Conservation (phyloP, 2,888 invertebrate genomes). For the Ophonus ardosiacus region DNA sequence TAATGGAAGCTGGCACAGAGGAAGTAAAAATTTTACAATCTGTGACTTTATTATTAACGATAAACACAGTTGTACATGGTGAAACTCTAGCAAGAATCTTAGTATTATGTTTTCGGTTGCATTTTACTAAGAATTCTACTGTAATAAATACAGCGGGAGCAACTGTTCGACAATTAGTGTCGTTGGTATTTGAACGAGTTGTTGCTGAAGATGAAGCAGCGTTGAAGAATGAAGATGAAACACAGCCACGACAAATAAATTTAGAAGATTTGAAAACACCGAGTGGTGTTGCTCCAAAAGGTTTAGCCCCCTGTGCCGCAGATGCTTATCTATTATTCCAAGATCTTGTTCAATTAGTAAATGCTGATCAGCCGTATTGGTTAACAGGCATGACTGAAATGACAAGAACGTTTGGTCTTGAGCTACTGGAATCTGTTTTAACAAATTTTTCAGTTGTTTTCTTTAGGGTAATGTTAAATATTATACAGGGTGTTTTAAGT, state of each 20-base stretch:
- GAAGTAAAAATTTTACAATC: conserved; percentile 98
- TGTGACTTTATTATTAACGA: conserved; percentile 94
- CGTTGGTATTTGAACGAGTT: conserved; percentile 93
- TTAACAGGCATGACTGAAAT: conserved; percentile 97
- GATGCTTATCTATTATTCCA: conserved; percentile 97
- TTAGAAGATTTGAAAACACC: conserved; percentile 88
- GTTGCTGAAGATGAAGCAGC: conserved; percentile 83
- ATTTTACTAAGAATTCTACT: conserved; percentile 95
- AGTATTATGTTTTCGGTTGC: conserved; percentile 97
- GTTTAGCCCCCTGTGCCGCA: conserved; percentile 90
- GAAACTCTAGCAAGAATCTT: conserved; percentile 95
- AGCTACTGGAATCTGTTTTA: conserved; percentile 94
- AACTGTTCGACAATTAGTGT: conserved; percentile 96
- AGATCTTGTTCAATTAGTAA: conserved; percentile 97
- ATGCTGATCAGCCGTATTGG: conserved; percentile 98
- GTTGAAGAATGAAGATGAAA: conserved; percentile 69
- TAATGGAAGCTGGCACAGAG: conserved; percentile 96
- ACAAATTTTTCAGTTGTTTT: conserved; percentile 91
- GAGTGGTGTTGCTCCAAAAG: conserved; percentile 87
- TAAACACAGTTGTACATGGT: conserved; percentile 96
- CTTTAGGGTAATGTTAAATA: conserved; percentile 81
- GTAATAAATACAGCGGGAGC: conserved; percentile 99
- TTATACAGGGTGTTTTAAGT: too few species aligned
- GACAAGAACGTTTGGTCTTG: conserved; percentile 97
- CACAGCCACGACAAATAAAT: conserved; percentile 78